Base-by-base conservation (phyloP, 1,140 invertebrate species). In the Aleiodes sp. region DNA sequence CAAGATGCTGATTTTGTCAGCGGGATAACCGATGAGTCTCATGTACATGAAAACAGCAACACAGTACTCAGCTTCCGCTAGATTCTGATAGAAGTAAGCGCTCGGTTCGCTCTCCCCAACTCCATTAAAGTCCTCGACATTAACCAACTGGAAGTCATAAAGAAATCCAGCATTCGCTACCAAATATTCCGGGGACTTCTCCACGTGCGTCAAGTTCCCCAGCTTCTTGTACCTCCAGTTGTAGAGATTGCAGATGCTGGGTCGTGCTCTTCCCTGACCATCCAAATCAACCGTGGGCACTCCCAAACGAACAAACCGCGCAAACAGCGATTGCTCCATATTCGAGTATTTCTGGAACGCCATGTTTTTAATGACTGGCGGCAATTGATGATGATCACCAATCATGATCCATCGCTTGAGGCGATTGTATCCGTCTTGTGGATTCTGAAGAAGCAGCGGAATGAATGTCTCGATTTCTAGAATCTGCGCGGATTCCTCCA, bases 371-470 rank as follows among this genome's bases (percentile, higher is more conserved):
- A 99, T 98, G 8, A 99, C 97, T 0, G 98, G 98, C 0, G 98
- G 98, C 71, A 99, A 87, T 84, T 99, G 98, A 86, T 99, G 96
- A 85, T 99, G 98, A 88, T 99, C 98, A 4, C 98, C 98, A 80
- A 99, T 99, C 98, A 99, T 99, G 62, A 99, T 99, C 98, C 98
- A 99, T 10, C 98, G 90, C 86, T 99, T 99, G 29, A 99, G 84
- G 1, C 98, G 90, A 85, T 98, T 99, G 43, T 92, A 92, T 1
- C 97, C 97, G 80, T 99, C 96, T 80, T 98, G 91, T 0, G 98
- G 97, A 87, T 99, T 99, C 85, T 99, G 98, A 21, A 99, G 87
- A 0, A 99, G 87, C 7, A 99, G 87, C 0, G 98, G 98, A 79
- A 99, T 99, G 80, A 99, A 99, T 0, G 98, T 99, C 88, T 99